Evolutionary conservation across 2,113 vertebrate genomes (phyloP).

Genomic region (Tachysurus fulvidraco): DNA sequence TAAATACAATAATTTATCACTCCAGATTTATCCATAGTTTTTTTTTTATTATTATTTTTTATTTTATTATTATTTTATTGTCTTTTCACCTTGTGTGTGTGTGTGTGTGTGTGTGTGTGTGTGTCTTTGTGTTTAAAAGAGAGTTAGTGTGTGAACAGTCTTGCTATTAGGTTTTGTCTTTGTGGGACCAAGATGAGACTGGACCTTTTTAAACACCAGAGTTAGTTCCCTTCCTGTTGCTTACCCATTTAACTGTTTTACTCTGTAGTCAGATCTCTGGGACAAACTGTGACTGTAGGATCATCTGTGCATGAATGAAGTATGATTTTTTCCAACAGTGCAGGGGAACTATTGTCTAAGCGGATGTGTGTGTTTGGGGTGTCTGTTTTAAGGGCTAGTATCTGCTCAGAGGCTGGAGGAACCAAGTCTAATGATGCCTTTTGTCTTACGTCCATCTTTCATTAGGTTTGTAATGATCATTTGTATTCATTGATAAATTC

Average conservation of each 20-base stretch:
- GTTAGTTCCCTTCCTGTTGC: neutral
- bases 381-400: slow-evolving; percentile 33
- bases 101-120: slow-evolving; percentile 6
- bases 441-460: neutral
- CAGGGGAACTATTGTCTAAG: slow-evolving; percentile 15
- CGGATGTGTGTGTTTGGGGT: neutral
- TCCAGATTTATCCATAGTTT: slow-evolving; percentile 27
- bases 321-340: slow-evolving; percentile 18
- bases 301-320: neutral
- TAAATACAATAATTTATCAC: slow-evolving; percentile 54
- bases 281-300: neutral
- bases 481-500: neutral
- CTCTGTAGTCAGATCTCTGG: neutral
- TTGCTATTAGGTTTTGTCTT: slow-evolving; percentile 5
- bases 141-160: neutral
- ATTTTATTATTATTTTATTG: slow-evolving; percentile 9
- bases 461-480: neutral
- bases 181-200: slow-evolving; percentile 27
- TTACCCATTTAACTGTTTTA: slow-evolving; percentile 16
- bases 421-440: slow-evolving; percentile 16
- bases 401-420: slow-evolving; percentile 1
- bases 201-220: slow-evolving; percentile 26
- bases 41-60: neutral
- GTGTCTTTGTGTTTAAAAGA: slow-evolving; percentile 6
- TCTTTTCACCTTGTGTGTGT: slow-evolving; percentile 16